Evolutionary conservation across 2,888 invertebrate genomes (phyloP).

Genomic region (Brachylomia viminalis): DNA sequence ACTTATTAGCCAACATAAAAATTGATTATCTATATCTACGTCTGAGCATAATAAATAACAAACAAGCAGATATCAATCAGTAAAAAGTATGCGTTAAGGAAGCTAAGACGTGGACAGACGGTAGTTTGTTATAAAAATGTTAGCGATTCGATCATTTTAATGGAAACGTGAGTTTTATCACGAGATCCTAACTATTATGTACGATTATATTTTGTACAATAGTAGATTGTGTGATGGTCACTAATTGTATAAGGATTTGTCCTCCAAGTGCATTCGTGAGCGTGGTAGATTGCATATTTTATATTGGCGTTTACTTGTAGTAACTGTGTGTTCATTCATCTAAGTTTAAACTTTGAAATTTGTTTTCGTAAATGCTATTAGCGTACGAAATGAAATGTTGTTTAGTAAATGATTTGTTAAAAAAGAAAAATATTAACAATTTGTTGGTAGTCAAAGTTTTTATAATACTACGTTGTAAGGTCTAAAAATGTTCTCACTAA

Average conservation of each 20-base stretch:
- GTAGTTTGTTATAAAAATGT: slow-evolving; percentile 58
- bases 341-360: too few relatives aligned
- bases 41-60: slow-evolving; percentile 49
- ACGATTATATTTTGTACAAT: slow-evolving; percentile 38
- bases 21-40: slow-evolving; percentile 41
- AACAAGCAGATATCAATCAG: slow-evolving; percentile 48
- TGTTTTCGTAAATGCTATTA: too few relatives aligned
- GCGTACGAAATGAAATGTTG: too few relatives aligned
- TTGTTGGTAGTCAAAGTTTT: too few relatives aligned
- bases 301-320: not conserved
- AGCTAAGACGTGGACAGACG: slow-evolving; percentile 47
- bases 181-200: slow-evolving; percentile 53
- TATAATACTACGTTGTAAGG: too few relatives aligned
- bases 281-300: slow-evolving; percentile 16
- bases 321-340: not conserved
- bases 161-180: slow-evolving; percentile 63
- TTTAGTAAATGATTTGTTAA: too few relatives aligned
- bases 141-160: slow-evolving; percentile 57
- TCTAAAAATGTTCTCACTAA: too few relatives aligned
- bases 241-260: slow-evolving; percentile 47
- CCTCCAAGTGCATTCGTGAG: slow-evolving; percentile 40
- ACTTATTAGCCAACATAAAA: slow-evolving; percentile 52
- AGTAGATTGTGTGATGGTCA: slow-evolving; percentile 29
- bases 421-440: too few relatives aligned
- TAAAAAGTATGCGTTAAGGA: slow-evolving; percentile 54